Evolutionary conservation across 2,113 vertebrate species (phyloP).

Genomic region (Excalfactoria chinensis): DNA sequence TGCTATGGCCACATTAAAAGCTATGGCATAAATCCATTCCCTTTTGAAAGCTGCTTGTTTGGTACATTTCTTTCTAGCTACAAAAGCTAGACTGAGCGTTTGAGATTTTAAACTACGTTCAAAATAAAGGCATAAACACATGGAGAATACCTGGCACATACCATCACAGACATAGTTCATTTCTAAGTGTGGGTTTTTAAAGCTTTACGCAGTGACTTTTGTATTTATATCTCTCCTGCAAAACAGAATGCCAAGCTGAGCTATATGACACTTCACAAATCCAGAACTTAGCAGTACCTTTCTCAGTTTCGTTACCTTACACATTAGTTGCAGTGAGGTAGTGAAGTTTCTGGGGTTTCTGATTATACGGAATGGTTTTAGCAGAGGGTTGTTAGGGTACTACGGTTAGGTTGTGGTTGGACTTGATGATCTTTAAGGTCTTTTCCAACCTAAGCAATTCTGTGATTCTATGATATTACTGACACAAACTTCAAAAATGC

Average conservation of each 20-base stretch:
- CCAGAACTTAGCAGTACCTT: neutral
- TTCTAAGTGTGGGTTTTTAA: slow-evolving; percentile 1
- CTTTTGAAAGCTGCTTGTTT: slow-evolving; percentile 16
- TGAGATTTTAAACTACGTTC: slow-evolving; percentile 29
- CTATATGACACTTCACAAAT: neutral
- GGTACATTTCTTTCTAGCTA: slow-evolving; percentile 30
- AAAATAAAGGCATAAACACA: slow-evolving; percentile 39
- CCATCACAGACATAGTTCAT: neutral
- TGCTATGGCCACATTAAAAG: neutral
- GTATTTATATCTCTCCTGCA: neutral
- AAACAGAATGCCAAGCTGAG: slow-evolving; percentile 32
- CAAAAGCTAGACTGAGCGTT: slow-evolving; percentile 4
- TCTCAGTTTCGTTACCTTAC: slow-evolving; percentile 4
- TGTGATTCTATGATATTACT: no score
- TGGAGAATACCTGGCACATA: slow-evolving; percentile 20
- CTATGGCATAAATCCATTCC: slow-evolving; percentile 1
- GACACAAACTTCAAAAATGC: neutral
- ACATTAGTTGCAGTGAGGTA: neutral
- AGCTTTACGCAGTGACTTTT: neutral
- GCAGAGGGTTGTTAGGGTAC: no score
- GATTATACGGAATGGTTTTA: neutral
- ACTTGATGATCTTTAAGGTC: no score
- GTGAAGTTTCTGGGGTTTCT: neutral
- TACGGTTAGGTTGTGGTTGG: no score
- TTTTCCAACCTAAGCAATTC: no score